Evolutionary conservation across 1,140 invertebrate species (phyloP).

Genomic region (Drosophila tropicalis): DNA sequence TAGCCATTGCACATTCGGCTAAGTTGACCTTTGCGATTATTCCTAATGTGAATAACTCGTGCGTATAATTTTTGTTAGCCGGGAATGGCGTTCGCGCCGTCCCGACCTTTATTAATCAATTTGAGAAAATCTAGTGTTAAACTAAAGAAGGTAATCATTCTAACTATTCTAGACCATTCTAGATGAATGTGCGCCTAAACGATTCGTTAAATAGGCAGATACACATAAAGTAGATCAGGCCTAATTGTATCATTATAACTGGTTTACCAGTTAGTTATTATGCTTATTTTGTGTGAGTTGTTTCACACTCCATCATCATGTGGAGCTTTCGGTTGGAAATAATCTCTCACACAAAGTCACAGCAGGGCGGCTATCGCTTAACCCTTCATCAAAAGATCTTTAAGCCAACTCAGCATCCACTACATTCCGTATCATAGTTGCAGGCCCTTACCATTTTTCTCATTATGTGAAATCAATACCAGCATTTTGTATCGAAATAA

Average conservation of each 20-base stretch:
- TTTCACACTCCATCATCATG: slow-evolving; percentile 15
- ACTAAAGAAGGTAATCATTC: too few species aligned
- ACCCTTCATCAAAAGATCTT: slow-evolving; percentile 58
- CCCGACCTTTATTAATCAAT: slow-evolving; percentile 63
- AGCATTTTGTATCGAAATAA: slow-evolving; percentile 52
- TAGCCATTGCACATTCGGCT: slow-evolving; percentile 75
- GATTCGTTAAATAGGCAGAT: background rate
- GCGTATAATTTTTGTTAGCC: slow-evolving; percentile 83
- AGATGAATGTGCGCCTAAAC: background rate
- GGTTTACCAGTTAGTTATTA: slow-evolving; percentile 5
- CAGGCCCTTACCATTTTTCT: slow-evolving; percentile 45
- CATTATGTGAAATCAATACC: slow-evolving; percentile 72
- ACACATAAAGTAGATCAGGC: background rate
- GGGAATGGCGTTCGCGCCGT: slow-evolving; percentile 83
- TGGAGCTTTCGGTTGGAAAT: slow-evolving; percentile 8
- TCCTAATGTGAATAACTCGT: slow-evolving; percentile 83
- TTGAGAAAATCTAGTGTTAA: background rate
- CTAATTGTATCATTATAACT: slow-evolving; percentile 4
- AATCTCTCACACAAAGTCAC: slow-evolving; percentile 28
- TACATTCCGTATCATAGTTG: slow-evolving; percentile 21
- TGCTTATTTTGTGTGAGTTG: background rate
- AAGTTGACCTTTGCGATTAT: slow-evolving; percentile 65
- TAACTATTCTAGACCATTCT: background rate
- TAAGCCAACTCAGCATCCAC: too few species aligned
- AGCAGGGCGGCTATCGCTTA: slow-evolving; percentile 30